Conservation (phyloP, 2,797 vertebrate species). For the Enteromius unitaeniatus region DNA sequence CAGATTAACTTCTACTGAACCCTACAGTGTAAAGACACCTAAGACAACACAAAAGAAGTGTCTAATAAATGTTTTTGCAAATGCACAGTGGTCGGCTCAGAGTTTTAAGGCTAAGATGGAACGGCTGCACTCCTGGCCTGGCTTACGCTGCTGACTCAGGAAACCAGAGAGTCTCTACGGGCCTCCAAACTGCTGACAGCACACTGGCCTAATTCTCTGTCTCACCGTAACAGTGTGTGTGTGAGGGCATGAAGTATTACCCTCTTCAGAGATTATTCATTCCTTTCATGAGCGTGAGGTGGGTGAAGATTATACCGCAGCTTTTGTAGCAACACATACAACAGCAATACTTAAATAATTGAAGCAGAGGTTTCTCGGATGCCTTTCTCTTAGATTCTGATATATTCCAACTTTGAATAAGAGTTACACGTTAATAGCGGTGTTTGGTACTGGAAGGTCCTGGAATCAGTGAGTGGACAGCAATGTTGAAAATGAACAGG, state of each 20-base stretch:
- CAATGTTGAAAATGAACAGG: no score
- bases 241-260: conserved; percentile 38
- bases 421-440: background rate
- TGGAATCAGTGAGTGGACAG: background rate
- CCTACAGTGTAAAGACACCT: background rate
- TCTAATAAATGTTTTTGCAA: conserved; percentile 8
- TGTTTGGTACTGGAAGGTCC: background rate
- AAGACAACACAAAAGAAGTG: background rate
- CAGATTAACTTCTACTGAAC: background rate
- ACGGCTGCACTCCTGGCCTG: background rate
- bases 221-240: conserved; percentile 23
- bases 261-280: conserved; percentile 44
- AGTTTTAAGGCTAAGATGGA: background rate
- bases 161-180: conserved; percentile 32
- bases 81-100: background rate
- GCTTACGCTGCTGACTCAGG: conserved; percentile 48
- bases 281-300: background rate
- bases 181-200: conserved; percentile 53
- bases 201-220: conserved; percentile 43
- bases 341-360: background rate
- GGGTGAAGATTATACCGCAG: conserved; percentile 24
- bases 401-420: background rate
- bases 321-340: conserved; percentile 24
- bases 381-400: background rate
- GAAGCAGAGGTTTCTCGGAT: background rate